Conservation (phyloP, 37 sponge, comb jelly and placozoan genomes). For the Eunapius fragilis region DNA sequence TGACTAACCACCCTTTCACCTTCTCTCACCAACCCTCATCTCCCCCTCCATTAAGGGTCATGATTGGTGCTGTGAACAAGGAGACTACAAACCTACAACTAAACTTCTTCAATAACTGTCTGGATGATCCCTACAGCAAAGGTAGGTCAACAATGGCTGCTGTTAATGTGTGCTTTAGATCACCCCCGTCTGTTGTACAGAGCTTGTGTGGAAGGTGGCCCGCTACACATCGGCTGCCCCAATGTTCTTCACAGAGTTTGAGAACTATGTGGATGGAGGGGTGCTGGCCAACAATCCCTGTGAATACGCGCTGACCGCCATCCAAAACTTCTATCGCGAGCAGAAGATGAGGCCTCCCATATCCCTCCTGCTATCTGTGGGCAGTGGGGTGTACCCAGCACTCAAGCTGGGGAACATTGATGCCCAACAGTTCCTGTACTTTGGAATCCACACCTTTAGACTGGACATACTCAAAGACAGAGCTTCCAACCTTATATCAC, state of each 20-base stretch:
- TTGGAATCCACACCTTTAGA: neutral
- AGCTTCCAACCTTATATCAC: slow-evolving; percentile 10
- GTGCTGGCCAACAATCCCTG: slow-evolving; percentile 48
- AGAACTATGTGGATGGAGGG: slow-evolving; percentile 42
- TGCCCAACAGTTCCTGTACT: slow-evolving; percentile 12
- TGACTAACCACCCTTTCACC: no score
- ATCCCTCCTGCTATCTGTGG: slow-evolving; percentile 22
- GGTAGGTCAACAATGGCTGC: neutral
- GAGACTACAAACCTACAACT: neutral
- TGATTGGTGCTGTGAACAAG: slow-evolving; percentile 4
- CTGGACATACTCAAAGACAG: neutral
- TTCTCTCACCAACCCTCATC: no score
- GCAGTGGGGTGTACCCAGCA: slow-evolving; percentile 16
- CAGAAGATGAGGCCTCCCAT: slow-evolving; percentile 15
- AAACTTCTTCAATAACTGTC: slow-evolving; percentile 10
- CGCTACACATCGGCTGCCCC: slow-evolving; percentile 33
- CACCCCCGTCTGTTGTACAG: neutral
- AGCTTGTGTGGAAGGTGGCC: slow-evolving; percentile 34
- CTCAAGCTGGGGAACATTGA: slow-evolving; percentile 12
- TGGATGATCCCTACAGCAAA: neutral
- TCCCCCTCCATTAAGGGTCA: neutral
- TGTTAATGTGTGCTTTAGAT: neutral
- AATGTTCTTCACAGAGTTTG: slow-evolving; percentile 26
- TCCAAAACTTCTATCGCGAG: slow-evolving; percentile 44
- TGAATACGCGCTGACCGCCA: slow-evolving; percentile 18